Evolutionary conservation across 2,113 vertebrate species (phyloP).

Genomic region (Bubo bubo): DNA sequence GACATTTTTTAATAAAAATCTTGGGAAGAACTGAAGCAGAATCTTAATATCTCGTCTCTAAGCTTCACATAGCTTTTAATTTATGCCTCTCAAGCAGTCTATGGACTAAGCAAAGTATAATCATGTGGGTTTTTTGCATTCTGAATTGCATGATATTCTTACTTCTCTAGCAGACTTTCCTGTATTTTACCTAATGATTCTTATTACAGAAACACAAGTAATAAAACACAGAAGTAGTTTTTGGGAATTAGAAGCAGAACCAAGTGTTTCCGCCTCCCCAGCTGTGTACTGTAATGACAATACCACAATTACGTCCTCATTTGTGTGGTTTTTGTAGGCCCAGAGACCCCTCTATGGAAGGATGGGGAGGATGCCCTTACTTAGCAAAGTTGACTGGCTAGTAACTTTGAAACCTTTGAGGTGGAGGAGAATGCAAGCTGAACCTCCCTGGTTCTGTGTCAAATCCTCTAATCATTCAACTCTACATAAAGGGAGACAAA

Average conservation of each 20-base stretch:
- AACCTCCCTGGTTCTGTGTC: background rate
- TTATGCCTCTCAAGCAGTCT: background rate
- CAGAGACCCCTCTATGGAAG: background rate
- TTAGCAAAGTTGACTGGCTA: background rate
- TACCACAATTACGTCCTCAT: background rate
- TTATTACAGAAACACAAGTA: background rate
- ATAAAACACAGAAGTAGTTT: background rate
- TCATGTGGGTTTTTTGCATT: slow-evolving; percentile 22
- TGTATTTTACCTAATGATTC: background rate
- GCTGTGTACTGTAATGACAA: background rate
- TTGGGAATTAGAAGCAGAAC: background rate
- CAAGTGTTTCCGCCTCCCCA: fast-evolving
- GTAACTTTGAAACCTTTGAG: background rate
- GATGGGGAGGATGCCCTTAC: background rate
- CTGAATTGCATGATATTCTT: background rate
- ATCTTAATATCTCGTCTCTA: background rate
- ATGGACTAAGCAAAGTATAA: background rate
- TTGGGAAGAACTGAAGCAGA: background rate
- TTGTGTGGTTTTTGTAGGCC: background rate
- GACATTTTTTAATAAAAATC: background rate
- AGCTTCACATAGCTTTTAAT: background rate
- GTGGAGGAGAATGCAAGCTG: background rate
- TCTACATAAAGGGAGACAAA: background rate
- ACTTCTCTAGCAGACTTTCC: background rate
- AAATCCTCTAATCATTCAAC: background rate